Evolutionary conservation across 2,888 invertebrate species (phyloP).

Genomic region (Limulus polyphemus): DNA sequence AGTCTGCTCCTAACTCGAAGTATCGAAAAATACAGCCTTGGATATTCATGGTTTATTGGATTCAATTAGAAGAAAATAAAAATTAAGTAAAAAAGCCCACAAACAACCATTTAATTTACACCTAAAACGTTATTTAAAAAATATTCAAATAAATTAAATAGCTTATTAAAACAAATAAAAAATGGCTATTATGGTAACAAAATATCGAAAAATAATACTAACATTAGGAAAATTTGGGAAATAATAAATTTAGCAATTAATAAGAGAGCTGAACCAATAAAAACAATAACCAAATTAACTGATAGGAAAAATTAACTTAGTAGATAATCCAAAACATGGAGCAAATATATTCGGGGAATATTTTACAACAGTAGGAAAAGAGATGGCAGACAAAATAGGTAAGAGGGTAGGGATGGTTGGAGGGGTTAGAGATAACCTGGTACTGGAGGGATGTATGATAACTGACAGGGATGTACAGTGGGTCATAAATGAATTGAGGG

Average conservation of each 20-base stretch:
- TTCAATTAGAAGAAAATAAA: neutral
- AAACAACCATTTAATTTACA: neutral
- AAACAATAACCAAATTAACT: too few relatives aligned
- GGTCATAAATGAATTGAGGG: too few relatives aligned
- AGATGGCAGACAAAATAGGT: neutral
- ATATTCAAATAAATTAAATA: constrained; percentile 1
- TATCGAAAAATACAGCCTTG: neutral
- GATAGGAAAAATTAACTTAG: too few relatives aligned
- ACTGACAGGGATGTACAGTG: too few relatives aligned
- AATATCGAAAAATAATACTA: neutral
- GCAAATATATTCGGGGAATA: neutral
- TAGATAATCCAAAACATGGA: neutral
- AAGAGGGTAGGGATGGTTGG: neutral
- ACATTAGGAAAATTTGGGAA: neutral
- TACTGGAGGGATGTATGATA: too few relatives aligned
- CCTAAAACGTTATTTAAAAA: neutral
- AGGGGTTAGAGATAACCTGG: too few relatives aligned
- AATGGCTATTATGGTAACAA: neutral
- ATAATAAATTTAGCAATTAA: neutral
- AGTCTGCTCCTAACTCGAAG: too few relatives aligned
- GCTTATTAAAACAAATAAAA: neutral
- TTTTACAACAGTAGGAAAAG: neutral
- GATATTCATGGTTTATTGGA: neutral
- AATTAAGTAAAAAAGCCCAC: neutral
- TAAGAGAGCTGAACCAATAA: neutral